phyloP scores from a whole-genome alignment of 2,113 vertebrate genomes.

The Helogale parvula region DNA sequence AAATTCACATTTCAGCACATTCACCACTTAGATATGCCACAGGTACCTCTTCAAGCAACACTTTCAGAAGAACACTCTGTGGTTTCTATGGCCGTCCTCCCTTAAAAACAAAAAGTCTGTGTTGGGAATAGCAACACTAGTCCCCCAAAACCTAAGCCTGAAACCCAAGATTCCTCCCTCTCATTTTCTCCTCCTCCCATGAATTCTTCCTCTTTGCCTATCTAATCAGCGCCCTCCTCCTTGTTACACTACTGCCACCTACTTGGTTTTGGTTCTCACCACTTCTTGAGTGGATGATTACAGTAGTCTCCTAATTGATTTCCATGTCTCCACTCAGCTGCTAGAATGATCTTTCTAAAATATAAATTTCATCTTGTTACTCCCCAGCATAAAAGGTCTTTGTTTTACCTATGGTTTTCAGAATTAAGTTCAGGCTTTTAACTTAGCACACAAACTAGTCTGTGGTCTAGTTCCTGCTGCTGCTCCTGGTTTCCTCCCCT shows the following conservation, averaged over 20 bases:
- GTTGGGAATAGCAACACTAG: neutral
- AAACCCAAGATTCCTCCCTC: neutral
- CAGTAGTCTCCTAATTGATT: neutral
- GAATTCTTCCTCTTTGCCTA: neutral
- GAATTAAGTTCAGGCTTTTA: neutral
- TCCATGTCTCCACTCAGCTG: neutral
- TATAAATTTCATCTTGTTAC: neutral
- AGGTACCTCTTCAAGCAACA: neutral
- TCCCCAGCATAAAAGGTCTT: neutral
- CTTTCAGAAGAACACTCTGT: neutral
- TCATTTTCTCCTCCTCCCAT: neutral
- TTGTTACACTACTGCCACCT: neutral
- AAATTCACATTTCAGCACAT: neutral
- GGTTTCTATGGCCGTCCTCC: neutral
- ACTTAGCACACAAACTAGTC: neutral
- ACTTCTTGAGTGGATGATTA: neutral
- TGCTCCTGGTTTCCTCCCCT: neutral
- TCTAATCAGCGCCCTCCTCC: neutral
- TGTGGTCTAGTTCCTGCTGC: neutral
- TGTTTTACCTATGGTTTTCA: constrained; percentile 6
- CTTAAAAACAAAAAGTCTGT: neutral
- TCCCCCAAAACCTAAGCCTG: neutral
- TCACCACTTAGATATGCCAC: neutral
- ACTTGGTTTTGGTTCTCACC: neutral
- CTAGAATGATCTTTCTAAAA: neutral